Evolutionary conservation across 1,140 invertebrate species (phyloP), one percentile per base, ranked within the genome.

Genomic region (Drosophila orena): DNA sequence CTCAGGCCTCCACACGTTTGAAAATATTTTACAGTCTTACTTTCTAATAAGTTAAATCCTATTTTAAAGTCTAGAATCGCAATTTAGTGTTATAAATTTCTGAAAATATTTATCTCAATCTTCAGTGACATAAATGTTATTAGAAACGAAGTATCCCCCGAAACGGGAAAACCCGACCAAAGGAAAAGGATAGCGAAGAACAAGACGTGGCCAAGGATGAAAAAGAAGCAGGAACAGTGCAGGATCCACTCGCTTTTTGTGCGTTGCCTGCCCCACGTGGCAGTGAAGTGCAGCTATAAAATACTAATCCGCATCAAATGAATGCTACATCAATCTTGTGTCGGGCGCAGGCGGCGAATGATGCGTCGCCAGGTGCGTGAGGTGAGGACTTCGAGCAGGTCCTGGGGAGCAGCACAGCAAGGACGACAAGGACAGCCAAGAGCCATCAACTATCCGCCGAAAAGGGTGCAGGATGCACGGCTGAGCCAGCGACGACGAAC

Each of bases 221-320:
- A 22, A 42, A 50, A 27, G 57, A 3, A 43, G 40, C 27, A 37
- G 49, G 40, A 64, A 52, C 62, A 69, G 55, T 79, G 83, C 83
- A 78, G 69, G 74, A 81, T 65, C 62, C 44, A 53, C 59, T 72
- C 58, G 66, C 71, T 60, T 77, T 70, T 73, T 70, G 73, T 78
- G 81, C 62, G 64, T 77, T 22, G 38, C 2, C 35, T 49, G 46
- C 49, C 59, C 71, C 59, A 75, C 72, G 72, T 75, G 72, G 72
- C 44, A 75, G 72, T 79, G 84, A 84, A 89, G 83, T 89, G 83
- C 84, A 89, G 83, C 84, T 88, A 88, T 88, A 89, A 88, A 88
- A 88, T 83, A 88, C 83, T 88, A 88, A 88, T 88, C 83, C 83
- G 83, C 84, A 88, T 88, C 83, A 89, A 88, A 88, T 88, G 83